Conservation (phyloP, 2,113 vertebrate species). For the Hippocampus mohnikei region DNA sequence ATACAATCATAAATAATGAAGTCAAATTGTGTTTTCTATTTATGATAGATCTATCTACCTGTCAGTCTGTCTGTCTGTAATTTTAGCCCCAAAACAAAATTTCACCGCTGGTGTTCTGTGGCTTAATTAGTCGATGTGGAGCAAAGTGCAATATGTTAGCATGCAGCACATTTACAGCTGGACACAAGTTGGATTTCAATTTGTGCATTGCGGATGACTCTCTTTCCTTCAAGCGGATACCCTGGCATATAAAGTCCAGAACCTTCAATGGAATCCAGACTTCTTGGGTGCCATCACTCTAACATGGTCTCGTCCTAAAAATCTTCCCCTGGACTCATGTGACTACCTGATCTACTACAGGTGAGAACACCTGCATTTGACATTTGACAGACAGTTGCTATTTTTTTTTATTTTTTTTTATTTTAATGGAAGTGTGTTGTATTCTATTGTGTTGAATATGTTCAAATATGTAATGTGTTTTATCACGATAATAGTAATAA, state of each 20-base stretch:
- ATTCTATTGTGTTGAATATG: too few species aligned
- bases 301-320: constrained; percentile 90
- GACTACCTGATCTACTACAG: constrained; percentile 88
- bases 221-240: constrained; percentile 71
- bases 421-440: not conserved
- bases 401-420: not conserved
- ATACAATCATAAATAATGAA: too few species aligned
- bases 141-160: not conserved
- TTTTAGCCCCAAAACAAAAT: too few species aligned
- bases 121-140: not conserved
- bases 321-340: constrained; percentile 82
- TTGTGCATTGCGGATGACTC: not conserved
- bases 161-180: not conserved
- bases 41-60: too few species aligned
- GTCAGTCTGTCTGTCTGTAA: too few species aligned
- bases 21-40: too few species aligned
- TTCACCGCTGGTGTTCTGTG: too few species aligned
- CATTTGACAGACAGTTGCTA: not conserved
- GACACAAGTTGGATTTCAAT: not conserved
- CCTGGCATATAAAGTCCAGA: constrained; percentile 89
- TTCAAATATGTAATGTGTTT: too few species aligned
- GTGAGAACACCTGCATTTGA: constrained; percentile 54
- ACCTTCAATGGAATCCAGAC: constrained; percentile 90
- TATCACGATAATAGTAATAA: too few species aligned
- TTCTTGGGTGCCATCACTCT: constrained; percentile 84